phyloP scores from a whole-genome alignment of 2,888 invertebrate species.

The Cybosia mesomella region DNA sequence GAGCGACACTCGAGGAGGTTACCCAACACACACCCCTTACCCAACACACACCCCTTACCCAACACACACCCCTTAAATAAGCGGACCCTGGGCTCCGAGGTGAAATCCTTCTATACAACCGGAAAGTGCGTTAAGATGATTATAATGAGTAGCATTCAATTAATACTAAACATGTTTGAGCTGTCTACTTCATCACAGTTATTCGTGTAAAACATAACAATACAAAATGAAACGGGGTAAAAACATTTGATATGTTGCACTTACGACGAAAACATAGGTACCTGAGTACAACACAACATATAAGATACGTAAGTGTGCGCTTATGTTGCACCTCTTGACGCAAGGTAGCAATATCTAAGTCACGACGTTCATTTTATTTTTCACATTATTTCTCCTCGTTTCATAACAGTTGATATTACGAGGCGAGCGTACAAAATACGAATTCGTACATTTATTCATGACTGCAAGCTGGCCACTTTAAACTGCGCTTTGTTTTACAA shows the following conservation, averaged over 20 bases:
- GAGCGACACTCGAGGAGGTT: too few relatives aligned
- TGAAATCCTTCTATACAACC: too few relatives aligned
- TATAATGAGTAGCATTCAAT: background rate
- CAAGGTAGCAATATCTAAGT: conserved; percentile 56
- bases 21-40: too few relatives aligned
- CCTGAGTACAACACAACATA: background rate
- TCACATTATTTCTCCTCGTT: conserved; percentile 60
- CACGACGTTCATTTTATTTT: conserved; percentile 63
- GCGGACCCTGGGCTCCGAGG: too few relatives aligned
- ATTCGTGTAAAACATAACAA: background rate
- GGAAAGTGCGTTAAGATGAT: too few relatives aligned
- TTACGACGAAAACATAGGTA: background rate
- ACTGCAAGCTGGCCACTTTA: conserved; percentile 61
- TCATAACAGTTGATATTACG: conserved; percentile 64
- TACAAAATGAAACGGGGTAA: background rate
- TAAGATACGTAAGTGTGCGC: background rate
- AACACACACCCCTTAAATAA: too few relatives aligned
- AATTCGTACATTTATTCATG: conserved; percentile 68
- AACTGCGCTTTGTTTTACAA: conserved; percentile 60
- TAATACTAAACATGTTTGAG: background rate
- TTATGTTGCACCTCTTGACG: conserved; percentile 42
- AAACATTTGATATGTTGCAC: background rate
- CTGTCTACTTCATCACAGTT: background rate
- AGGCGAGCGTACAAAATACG: conserved; percentile 58
- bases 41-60: too few relatives aligned